These are phyloP conservation scores for Pseudachorutes palmiensis DNA, from an alignment of 1,140 invertebrate species.

Conservation along the genomic window DNA sequence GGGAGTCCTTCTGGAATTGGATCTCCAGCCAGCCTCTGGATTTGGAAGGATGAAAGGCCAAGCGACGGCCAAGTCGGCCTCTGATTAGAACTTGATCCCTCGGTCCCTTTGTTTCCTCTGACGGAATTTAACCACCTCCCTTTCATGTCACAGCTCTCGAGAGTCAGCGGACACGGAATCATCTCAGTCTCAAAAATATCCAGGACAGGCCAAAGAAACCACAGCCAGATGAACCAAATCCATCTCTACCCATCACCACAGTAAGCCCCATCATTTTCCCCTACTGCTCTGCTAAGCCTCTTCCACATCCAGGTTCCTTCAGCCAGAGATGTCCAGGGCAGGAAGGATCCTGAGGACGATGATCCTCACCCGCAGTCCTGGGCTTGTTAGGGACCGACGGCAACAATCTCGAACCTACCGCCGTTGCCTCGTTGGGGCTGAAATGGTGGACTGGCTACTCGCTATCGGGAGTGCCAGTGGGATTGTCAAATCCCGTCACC, in stretches of 20 bases:
- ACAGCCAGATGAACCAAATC: constrained; percentile 39
- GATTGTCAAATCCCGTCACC: constrained; percentile 54
- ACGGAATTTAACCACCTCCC: too few relatives aligned
- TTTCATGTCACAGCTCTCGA: constrained; percentile 33
- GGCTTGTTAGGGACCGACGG: constrained; percentile 55
- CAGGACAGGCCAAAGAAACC: constrained; percentile 34
- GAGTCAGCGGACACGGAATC: constrained; percentile 28
- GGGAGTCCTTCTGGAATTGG: too few relatives aligned
- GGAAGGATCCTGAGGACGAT: constrained; percentile 62
- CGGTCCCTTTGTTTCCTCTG: too few relatives aligned
- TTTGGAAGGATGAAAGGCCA: too few relatives aligned
- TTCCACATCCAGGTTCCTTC: constrained; percentile 49
- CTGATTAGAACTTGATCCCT: too few relatives aligned
- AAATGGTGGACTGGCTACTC: constrained; percentile 72
- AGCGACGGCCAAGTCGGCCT: too few relatives aligned
- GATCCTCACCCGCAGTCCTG: constrained; percentile 54
- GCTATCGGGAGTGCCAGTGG: constrained; percentile 42
- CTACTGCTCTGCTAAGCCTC: background rate
- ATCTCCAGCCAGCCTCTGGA: too few relatives aligned
- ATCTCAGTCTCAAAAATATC: constrained; percentile 29
- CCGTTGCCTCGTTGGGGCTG: constrained; percentile 50
- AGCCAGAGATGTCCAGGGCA: constrained; percentile 53
- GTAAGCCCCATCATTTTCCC: constrained; percentile 29
- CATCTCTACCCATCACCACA: constrained; percentile 39
- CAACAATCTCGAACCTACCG: constrained; percentile 47